A percentile compares a stretch with the other conserved stretches of the same genome.
Conservation (phyloP, 2,888 invertebrate genomes). For the Cinara cedri region DNA sequence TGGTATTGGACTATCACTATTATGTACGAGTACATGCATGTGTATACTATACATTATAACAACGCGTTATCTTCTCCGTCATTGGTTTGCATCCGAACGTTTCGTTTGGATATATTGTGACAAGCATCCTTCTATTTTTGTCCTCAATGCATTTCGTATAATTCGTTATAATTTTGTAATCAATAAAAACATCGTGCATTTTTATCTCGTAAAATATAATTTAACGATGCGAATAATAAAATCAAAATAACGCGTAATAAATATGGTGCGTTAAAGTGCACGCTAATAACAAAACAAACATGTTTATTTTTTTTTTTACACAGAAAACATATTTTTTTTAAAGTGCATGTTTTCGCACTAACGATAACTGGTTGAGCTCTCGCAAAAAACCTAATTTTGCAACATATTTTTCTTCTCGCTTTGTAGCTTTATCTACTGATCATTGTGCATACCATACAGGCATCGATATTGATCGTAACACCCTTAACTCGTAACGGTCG, state of each 20-base stretch:
- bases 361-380: not conserved
- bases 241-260: not conserved
- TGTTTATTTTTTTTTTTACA: not conserved
- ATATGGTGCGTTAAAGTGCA: not conserved
- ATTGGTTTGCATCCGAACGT: not conserved
- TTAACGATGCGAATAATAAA: not conserved
- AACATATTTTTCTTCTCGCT: not conserved
- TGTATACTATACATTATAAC: not conserved
- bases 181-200: no score
- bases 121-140: not conserved
- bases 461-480: constrained; percentile 1
- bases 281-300: not conserved
- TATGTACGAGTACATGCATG: no score
- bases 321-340: no score
- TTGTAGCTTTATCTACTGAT: not conserved
- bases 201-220: not conserved
- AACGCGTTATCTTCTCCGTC: not conserved
- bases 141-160: not conserved
- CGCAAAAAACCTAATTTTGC: not conserved
- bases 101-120: not conserved
- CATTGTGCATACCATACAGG: not conserved
- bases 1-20: no score
- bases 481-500: not conserved
- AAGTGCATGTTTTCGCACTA: not conserved
- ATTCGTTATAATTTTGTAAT: not conserved